Percentiles rank a stretch among this genome's conserved stretches.
Evolutionary conservation across 2,797 vertebrate genomes (phyloP).

Genomic region (Eupleurogrammus muticus): DNA sequence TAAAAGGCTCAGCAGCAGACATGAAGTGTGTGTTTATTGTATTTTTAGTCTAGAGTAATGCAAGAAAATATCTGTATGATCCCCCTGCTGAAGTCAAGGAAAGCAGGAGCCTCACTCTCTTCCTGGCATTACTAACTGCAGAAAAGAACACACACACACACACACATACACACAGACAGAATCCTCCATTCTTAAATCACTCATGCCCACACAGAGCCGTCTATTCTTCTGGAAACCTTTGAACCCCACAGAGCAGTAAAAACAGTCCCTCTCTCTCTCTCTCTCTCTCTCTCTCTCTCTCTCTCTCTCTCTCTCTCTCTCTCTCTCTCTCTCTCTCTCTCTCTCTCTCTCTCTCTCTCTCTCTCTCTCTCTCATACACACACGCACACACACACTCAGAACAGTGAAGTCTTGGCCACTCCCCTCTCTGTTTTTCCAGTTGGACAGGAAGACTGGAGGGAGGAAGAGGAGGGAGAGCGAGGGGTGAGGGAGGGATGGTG

Average conservation of each 20-base stretch:
- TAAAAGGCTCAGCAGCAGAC: background rate
- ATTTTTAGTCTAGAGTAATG: background rate
- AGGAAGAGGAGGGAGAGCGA: slow-evolving; percentile 54
- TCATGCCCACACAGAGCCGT: slow-evolving; percentile 44
- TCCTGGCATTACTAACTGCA: slow-evolving; percentile 23
- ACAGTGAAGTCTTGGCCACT: slow-evolving; percentile 48
- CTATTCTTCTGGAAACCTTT: slow-evolving; percentile 62
- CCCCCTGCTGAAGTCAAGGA: slow-evolving; percentile 30
- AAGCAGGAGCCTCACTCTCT: slow-evolving; percentile 19
- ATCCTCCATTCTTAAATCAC: slow-evolving; percentile 50
- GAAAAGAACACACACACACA: background rate
- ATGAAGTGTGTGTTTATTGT: background rate
- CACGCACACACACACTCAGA: slow-evolving; percentile 21
- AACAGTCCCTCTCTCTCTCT: slow-evolving; percentile 39
- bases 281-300: slow-evolving; percentile 32
- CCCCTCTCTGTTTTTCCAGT: slow-evolving; percentile 71
- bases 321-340: slow-evolving; percentile 26
- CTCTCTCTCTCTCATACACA: slow-evolving; percentile 13
- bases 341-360: slow-evolving; percentile 28
- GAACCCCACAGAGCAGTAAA: slow-evolving; percentile 54
- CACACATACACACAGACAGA: slow-evolving; percentile 20
- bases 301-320: slow-evolving; percentile 21
- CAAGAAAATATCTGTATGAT: slow-evolving; percentile 12
- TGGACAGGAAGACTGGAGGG: slow-evolving; percentile 68
- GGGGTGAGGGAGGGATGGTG: slow-evolving; percentile 49